Base-by-base conservation (phyloP, 2,113 vertebrate genomes). In the Forbesichthys agassizii region DNA sequence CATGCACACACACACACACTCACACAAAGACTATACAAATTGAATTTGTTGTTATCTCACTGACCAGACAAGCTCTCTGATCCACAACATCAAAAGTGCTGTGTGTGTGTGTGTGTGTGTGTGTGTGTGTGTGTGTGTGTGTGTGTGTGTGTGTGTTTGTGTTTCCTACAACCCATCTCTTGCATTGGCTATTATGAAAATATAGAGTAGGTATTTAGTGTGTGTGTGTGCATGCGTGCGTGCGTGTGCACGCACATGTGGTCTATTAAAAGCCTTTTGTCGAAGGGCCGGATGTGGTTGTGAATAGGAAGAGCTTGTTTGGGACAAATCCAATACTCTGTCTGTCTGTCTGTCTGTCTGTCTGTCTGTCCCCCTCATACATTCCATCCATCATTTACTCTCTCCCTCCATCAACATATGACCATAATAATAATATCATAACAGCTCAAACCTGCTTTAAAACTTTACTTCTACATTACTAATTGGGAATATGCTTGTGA, bases 221-320 rank as follows among this genome's bases (percentile, higher is more conserved):
- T 57, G 36, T 67, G 55, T 68, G 65, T 47, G 49, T 53, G 48
- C 33, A 27, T 52, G 27, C 8, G 61, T 48, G 16, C 27, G 61
- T 48, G 46, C 20, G 61, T 48, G 64, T 54, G 49, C 52, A 74
- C 75, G 64, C 59, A 48, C 48, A 61, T 16, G 55, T 14, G 46
- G 1, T n/a, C 71, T 63, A 73, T 78, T 84, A 67, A 88, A 82
- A 82, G 83, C 65, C 81, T 84, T 90, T 87, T 86, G 88, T 87
- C 75, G 63, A 66, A 14, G 64, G 82, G 69, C 84, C 88, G 85
- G 88, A 90, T 90, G 85, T 75, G 74, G 66, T 66, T 56, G 51
- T 81, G 79, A 86, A 85, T 82, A 62, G 79, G 84, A 84, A 84
- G 81, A 72, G 58, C 73, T 75, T 64, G 76, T 83, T 51, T 82